Base-by-base conservation (phyloP, 2,113 vertebrate genomes). In the Alces alces region DNA sequence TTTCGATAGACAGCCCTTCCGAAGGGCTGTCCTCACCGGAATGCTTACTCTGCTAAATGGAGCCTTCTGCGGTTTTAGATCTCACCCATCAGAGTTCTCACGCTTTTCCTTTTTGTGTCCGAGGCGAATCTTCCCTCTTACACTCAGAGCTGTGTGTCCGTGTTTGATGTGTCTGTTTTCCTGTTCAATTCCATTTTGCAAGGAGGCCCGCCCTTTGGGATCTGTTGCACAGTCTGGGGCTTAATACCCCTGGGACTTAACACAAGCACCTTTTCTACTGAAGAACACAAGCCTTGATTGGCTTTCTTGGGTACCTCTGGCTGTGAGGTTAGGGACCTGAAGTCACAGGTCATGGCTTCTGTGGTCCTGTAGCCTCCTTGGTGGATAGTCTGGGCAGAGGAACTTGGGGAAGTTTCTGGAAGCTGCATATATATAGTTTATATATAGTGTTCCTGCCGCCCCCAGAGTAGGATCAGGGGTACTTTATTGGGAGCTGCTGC, bases 181-280 rank as follows among this genome's bases (percentile, higher is more conserved):
- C 52, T 21, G 45, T 86, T 80, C n/a, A 1, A 6, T 96, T 89
- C 57, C 15, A 1, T 94, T 95, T 91, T 94, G 70, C 57, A 23
- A 84, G 73, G 91, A 86, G 78, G 86, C 5, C 10, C 78, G 45
- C 57, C 83, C 60, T 93, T 52, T 39, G 60, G 89, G 23, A 43
- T 47, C 47, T 27, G 39, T 82, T 6, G 1, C 94, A 58, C 36
- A 47, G 82, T 64, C 79, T 88, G 82, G n/a, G 60, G 73, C 52
- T 95, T 96, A 89, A 83, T 58, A 93, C 21, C 45, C 61, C 83
- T 91, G 91, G 39, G 78, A 57, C 89, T 95, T 73, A 88, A 86
- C 14, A 78, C 92, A 73, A 64, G 54, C 60, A 30, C 66, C 78
- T 91, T 95, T 89, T 94, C 92, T 97, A 60, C 89, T 55, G 2